Evolutionary conservation across 2,113 vertebrate species (phyloP), one percentile per base, ranked within the genome.

Genomic region (Catharus minimus): DNA sequence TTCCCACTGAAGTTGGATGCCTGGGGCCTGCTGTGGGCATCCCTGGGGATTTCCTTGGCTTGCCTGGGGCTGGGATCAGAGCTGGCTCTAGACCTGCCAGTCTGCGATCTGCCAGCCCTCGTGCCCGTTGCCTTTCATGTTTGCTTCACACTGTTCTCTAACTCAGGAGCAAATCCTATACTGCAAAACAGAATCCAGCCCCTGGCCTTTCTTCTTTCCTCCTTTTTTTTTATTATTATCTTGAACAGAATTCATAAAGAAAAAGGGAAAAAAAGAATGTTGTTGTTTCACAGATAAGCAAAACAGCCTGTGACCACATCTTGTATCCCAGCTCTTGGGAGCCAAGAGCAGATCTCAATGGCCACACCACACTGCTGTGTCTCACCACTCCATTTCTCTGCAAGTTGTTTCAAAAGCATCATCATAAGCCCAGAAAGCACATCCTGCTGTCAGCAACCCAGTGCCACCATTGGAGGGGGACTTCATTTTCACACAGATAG

Each of bases 1-100:
- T 71, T 57, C 68, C 0, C 0, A 4, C 26, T 6, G 1, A 17
- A 47, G 75, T 16, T 0, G 1, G 62, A 15, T 11, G 38, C 76
- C 84, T 0, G 0, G 53, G 61, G 75, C 75, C 57, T 82, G 80
- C 84, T 88, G 76, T 10, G 67, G 44, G 84, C 66, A 79, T 33
- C 87, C 76, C 83, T 20, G 36, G 58, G 64, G 72, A 52, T 73
- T 24, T 46, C 41, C 60, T 64, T 15, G 46, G 46, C 46, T 65
- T 30, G 4, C 71, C 88, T 13, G 83, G 75, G 79, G 43, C 71
- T 79, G 87, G 81, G 60, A 65, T 80, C 47, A n/a, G 68, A 56
- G 77, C 21, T 0, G 3, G 53, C 33, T 76, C 62, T 6, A 33
- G 60, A 38, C 12, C 38, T 27, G 41, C 27, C 7, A 2, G 26